Conservation (phyloP, 2,888 invertebrate genomes). For the Empis stercorea region DNA sequence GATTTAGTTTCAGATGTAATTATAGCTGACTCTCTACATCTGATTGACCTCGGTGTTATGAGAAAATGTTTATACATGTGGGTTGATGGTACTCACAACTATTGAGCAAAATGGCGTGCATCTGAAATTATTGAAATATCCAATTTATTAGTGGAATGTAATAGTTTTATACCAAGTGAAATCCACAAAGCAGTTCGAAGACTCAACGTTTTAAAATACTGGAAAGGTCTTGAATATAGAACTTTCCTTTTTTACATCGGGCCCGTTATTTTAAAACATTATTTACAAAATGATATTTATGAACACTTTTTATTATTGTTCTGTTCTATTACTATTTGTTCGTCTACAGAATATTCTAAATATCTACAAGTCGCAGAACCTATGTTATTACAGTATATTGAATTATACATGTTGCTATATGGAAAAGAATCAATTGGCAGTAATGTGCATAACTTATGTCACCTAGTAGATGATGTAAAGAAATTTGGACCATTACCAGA, state of each 20-base stretch:
- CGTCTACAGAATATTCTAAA: not conserved
- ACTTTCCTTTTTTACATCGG: not conserved
- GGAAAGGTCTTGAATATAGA: not conserved
- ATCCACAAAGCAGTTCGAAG: too few relatives aligned
- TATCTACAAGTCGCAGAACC: not conserved
- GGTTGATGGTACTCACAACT: too few relatives aligned
- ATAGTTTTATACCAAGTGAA: too few relatives aligned
- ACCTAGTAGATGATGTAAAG: constrained; percentile 12
- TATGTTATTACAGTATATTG: constrained; percentile 9
- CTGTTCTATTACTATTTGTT: too few relatives aligned
- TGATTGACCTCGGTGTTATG: not conserved
- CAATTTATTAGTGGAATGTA: too few relatives aligned
- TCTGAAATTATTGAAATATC: too few relatives aligned
- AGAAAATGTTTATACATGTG: not conserved
- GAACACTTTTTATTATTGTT: not conserved
- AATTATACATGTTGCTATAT: constrained; percentile 10
- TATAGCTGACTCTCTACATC: constrained; percentile 4
- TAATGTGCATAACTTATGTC: constrained; percentile 13
- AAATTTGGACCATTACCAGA: constrained; percentile 9
- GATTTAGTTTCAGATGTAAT: constrained; percentile 6
- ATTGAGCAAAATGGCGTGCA: too few relatives aligned
- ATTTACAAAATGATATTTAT: not conserved
- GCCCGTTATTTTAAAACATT: not conserved
- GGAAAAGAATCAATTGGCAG: constrained; percentile 9
- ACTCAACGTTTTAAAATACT: too few relatives aligned